These are phyloP conservation scores for Zhuqinia jingwanae DNA, from an alignment of 2,888 invertebrate species.

Conservation along the genomic window DNA sequence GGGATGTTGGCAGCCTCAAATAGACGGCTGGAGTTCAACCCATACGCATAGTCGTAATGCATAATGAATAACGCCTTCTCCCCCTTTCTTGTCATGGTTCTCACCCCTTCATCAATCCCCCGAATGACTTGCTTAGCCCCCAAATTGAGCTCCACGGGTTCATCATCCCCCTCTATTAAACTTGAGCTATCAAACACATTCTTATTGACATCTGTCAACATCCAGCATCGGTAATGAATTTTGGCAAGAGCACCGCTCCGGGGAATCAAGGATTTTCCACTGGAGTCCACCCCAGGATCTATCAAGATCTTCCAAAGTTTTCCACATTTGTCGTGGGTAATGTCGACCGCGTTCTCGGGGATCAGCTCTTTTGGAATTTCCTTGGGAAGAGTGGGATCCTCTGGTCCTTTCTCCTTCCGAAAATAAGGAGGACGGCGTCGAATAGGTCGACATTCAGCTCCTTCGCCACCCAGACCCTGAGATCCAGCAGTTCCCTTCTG, in stretches of 20 bases:
- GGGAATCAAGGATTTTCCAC: background rate
- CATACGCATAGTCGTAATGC: constrained; percentile 50
- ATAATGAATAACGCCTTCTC: constrained; percentile 39
- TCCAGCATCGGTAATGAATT: constrained; percentile 19
- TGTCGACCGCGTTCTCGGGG: constrained; percentile 41
- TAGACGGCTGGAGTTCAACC: background rate
- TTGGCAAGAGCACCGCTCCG: background rate
- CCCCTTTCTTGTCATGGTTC: constrained; percentile 26
- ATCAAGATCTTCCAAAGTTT: constrained; percentile 44
- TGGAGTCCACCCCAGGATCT: background rate
- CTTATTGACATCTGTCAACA: background rate
- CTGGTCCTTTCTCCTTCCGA: no score
- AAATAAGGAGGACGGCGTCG: no score
- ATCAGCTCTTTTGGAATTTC: constrained; percentile 38
- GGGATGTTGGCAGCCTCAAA: background rate
- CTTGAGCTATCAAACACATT: constrained; percentile 3
- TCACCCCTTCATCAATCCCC: constrained; percentile 20
- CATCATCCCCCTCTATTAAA: background rate
- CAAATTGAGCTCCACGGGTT: constrained; percentile 17
- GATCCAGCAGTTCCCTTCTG: no score
- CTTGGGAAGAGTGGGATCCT: background rate
- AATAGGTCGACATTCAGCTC: no score
- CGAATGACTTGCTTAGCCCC: constrained; percentile 6
- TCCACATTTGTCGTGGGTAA: background rate
- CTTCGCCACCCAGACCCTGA: no score